Evolutionary conservation across 1,140 invertebrate species (phyloP), one percentile per base, ranked within the genome.

Genomic region (Propsilocerus akamusi): DNA sequence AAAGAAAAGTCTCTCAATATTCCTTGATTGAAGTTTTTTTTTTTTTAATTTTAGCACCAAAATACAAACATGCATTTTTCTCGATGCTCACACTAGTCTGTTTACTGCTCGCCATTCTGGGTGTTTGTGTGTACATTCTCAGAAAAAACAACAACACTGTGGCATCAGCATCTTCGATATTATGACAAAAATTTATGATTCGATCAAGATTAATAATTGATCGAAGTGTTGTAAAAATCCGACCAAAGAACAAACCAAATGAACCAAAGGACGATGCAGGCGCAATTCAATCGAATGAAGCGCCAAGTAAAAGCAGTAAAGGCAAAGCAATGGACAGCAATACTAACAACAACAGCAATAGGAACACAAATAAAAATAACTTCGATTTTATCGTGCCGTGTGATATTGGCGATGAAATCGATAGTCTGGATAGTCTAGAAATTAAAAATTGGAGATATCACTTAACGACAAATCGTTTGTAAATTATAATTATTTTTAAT

Each of bases 131-230:
- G 5, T 63, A 65, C 52, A 34, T 65, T 3, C 24, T 65, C 5
- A 57, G 54, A 4, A 57, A 59, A 3, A 56, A 62, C 30, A 49
- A 59, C 5, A 46, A 57, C 0, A 48, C 51, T 6, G 48, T 47
- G 20, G 24, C 26, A 8, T 55, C 53, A 51, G 55, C 25, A 5
- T 30, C 34, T 3, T 7, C 34, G 8, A 41, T 49, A 52, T 65
- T 65, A 65, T 65, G 63, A 65, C 63, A 59, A 53, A 63, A 59
- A 57, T 63, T 59, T 59, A 58, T 62, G 56, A 55, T 61, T 55
- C 63, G 60, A 53, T 56, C 57, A 55, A 59, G 55, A 53, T 57
- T 62, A 53, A 59, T 41, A 17, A 17, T 63, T 56, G 55, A 47
- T 37, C 49, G 49, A 34, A 53, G 20, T 8, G 17, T 20, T 46